Evolutionary conservation across 2,888 invertebrate species (phyloP).

Genomic region (Agrilus cyanescens): DNA sequence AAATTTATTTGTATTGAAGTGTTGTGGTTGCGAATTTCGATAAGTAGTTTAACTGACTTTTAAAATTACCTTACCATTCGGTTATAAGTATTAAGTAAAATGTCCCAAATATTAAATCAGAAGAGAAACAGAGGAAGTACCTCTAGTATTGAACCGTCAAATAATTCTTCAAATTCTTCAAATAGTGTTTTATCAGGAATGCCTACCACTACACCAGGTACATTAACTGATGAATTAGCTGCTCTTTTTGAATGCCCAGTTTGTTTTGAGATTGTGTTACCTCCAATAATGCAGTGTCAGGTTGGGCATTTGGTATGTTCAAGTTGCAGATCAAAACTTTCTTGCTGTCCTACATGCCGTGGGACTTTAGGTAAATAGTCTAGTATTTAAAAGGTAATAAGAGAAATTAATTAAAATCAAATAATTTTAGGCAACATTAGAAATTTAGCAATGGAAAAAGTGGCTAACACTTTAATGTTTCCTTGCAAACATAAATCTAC

Average conservation of each 20-base stretch:
- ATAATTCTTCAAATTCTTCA: conserved; percentile 20
- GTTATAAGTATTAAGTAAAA: conserved; percentile 6
- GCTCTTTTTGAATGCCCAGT: conserved; percentile 93
- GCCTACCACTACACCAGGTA: conserved; percentile 48
- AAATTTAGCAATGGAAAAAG: conserved; percentile 99
- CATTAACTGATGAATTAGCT: conserved; percentile 76
- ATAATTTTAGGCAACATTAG: conserved; percentile 70
- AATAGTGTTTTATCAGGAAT: conserved; percentile 22
- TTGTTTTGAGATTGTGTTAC: conserved; percentile 98
- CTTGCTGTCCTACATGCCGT: conserved; percentile 95
- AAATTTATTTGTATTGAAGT: no score
- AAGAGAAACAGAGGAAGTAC: conserved; percentile 26
- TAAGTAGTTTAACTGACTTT: no score
- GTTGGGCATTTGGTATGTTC: conserved; percentile 98
- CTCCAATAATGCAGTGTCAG: conserved; percentile 97
- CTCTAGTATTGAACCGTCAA: conserved; percentile 19
- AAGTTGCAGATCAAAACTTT: conserved; percentile 90
- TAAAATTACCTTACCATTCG: no score
- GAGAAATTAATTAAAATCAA: background rate
- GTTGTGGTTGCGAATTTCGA: conserved; percentile 8
- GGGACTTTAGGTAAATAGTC: conserved; percentile 66
- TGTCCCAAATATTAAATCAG: conserved; percentile 27
- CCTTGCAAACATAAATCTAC: conserved; percentile 97
- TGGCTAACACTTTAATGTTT: conserved; percentile 95
- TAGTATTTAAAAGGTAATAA: background rate